These are phyloP conservation scores for Rhingia campestris DNA, from an alignment of 2,888 invertebrate genomes.

Conservation along the genomic window DNA sequence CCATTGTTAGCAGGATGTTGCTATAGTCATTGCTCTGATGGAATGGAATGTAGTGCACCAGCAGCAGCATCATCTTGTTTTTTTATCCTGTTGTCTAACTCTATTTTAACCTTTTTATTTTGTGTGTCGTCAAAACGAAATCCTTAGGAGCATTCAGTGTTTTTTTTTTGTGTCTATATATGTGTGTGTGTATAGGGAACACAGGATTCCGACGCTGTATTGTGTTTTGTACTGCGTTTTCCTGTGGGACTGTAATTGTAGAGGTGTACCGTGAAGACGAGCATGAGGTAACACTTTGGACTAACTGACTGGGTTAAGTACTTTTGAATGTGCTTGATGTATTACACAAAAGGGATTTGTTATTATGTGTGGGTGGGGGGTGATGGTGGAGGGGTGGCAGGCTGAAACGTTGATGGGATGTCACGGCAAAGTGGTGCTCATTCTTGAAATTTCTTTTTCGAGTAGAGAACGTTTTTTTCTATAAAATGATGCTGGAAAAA, in stretches of 20 bases:
- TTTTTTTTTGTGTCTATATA: not conserved
- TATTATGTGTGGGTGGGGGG: slow-evolving; percentile 21
- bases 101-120: slow-evolving; percentile 44
- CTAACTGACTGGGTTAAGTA: slow-evolving; percentile 75
- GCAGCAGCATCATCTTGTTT: slow-evolving; percentile 18
- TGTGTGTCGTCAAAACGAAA: slow-evolving; percentile 20
- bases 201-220: slow-evolving; percentile 31
- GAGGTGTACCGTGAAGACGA: slow-evolving; percentile 34
- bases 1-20: slow-evolving; percentile 65
- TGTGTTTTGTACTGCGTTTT: slow-evolving; percentile 42
- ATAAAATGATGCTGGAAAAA: slow-evolving; percentile 18
- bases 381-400: slow-evolving; percentile 6
- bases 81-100: slow-evolving; percentile 52
- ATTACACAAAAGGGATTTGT: slow-evolving; percentile 68
- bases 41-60: slow-evolving; percentile 54
- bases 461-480: slow-evolving; percentile 19
- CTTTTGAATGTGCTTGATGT: slow-evolving; percentile 74
- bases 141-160: not conserved
- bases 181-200: slow-evolving; percentile 15
- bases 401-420: slow-evolving; percentile 59
- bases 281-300: slow-evolving; percentile 67
- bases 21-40: slow-evolving; percentile 9
- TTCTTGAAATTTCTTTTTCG: slow-evolving; percentile 48
- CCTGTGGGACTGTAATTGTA: slow-evolving; percentile 42
- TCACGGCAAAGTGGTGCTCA: slow-evolving; percentile 72